Evolutionary conservation across 2,113 vertebrate species (phyloP).

Genomic region (Dipodomys merriami): DNA sequence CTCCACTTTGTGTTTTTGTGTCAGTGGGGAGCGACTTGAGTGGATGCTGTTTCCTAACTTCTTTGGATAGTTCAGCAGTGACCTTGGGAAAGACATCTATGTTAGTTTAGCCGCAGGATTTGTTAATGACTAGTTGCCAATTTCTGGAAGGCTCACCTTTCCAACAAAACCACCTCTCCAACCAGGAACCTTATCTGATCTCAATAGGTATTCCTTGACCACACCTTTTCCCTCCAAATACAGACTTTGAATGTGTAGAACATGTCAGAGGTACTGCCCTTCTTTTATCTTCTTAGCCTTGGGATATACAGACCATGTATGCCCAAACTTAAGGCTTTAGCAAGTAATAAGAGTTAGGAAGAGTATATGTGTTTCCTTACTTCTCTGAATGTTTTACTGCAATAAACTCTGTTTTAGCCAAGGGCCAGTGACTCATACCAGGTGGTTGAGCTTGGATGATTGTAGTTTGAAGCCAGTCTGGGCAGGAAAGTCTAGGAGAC

Average conservation of each 20-base stretch:
- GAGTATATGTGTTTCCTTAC: fast-evolving
- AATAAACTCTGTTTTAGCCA: background rate
- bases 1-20: too few relatives aligned
- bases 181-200: background rate
- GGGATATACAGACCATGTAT: too few relatives aligned
- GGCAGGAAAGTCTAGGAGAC: too few relatives aligned
- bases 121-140: background rate
- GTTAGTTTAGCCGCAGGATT: background rate
- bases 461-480: too few relatives aligned
- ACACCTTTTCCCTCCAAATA: background rate
- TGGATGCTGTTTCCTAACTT: fast-evolving
- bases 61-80: background rate
- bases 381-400: background rate
- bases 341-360: background rate
- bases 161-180: background rate
- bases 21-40: background rate
- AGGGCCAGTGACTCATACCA: too few relatives aligned
- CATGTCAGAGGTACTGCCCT: too few relatives aligned
- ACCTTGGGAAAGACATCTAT: background rate
- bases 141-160: background rate
- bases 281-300: background rate
- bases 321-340: background rate
- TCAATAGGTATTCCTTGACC: background rate
- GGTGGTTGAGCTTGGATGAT: too few relatives aligned
- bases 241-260: background rate